Conservation (phyloP, 92 coral and sea anemone genomes). For the Epizoanthus stellaris region DNA sequence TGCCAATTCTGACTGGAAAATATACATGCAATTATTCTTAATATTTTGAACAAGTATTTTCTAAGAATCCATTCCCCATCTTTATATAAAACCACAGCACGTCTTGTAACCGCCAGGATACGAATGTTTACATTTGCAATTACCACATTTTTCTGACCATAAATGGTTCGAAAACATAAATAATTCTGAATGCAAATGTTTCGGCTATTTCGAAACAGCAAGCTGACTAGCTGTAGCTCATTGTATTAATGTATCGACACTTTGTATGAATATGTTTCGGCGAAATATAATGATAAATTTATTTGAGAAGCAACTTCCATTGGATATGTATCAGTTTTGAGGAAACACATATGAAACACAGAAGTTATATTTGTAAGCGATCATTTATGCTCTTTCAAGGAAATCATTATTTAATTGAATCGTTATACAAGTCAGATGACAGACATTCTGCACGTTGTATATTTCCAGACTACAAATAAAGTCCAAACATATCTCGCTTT, state of each 20-base stretch:
- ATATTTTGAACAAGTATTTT: too few relatives aligned
- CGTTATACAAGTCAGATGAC: background rate
- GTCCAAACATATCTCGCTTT: background rate
- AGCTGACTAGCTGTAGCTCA: too few relatives aligned
- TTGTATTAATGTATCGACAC: background rate
- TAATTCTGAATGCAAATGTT: background rate
- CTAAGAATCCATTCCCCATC: too few relatives aligned
- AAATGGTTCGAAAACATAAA: conserved; percentile 1
- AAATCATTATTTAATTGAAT: background rate
- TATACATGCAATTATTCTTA: too few relatives aligned
- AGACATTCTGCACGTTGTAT: too few relatives aligned
- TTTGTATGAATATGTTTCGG: background rate
- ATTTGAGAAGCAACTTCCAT: background rate
- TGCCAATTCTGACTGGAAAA: too few relatives aligned
- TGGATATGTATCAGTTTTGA: background rate
- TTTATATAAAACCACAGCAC: background rate
- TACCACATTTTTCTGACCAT: conserved; percentile 15
- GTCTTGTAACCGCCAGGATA: background rate
- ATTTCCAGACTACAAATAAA: background rate
- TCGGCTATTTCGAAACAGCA: too few relatives aligned
- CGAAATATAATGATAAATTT: background rate
- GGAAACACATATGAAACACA: background rate
- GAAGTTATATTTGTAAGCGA: background rate
- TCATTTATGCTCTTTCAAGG: background rate
- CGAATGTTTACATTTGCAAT: background rate